Conservation (phyloP, 2,888 invertebrate genomes). For the Coenonympha glycerion region DNA sequence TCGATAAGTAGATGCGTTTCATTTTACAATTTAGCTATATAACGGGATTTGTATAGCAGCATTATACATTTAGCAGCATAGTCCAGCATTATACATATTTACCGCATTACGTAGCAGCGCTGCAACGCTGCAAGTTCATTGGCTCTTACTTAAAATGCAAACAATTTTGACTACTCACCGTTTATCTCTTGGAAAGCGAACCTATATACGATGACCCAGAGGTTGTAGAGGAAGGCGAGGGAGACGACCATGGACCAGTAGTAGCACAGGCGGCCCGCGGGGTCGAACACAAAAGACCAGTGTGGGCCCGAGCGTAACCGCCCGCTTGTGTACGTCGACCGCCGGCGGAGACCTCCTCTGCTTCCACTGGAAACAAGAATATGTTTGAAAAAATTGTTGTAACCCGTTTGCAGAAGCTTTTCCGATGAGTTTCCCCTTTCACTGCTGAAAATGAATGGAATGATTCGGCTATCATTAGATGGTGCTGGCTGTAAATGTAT, state of each 20-base stretch:
- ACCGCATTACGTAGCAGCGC: conserved; percentile 2
- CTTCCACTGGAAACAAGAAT: conserved; percentile 51
- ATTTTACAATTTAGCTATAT: not conserved
- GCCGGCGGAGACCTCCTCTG: conserved; percentile 71
- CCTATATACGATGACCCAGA: conserved; percentile 98
- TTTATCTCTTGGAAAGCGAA: conserved; percentile 99
- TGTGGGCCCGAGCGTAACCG: conserved; percentile 82
- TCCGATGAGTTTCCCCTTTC: too few species aligned
- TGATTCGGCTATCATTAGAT: too few species aligned
- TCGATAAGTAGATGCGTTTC: not conserved
- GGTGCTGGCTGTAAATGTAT: too few species aligned
- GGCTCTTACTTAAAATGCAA: not conserved
- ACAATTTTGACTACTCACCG: conserved; percentile 72
- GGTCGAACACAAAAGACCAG: conserved; percentile 98
- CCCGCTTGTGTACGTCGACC: conserved; percentile 77
- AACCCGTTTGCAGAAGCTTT: too few species aligned
- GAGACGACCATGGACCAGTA: conserved; percentile 98
- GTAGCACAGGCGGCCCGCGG: conserved; percentile 96
- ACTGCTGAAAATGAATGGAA: too few species aligned
- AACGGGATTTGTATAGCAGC: not conserved
- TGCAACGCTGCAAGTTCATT: conserved; percentile 3
- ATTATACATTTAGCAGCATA: too few species aligned
- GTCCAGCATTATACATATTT: conserved; percentile 1
- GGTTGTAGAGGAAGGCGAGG: conserved; percentile 96
- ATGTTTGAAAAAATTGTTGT: too few species aligned